Evolutionary conservation across 2,888 invertebrate species (phyloP), one percentile per base, ranked within the genome.

Genomic region (Tortrix viridana): DNA sequence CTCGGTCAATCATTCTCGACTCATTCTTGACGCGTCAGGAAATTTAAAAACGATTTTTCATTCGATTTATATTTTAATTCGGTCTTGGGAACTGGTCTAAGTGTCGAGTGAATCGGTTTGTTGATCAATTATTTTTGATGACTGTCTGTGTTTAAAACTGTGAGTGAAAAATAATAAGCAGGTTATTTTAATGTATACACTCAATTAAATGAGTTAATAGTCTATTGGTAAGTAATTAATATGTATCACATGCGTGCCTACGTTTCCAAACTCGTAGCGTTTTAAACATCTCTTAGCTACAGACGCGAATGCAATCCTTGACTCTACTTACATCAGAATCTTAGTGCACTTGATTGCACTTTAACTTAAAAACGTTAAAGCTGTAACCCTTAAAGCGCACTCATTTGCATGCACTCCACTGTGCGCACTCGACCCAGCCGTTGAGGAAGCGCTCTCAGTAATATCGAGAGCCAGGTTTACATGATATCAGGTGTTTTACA

Each of bases 1-100:
- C 72, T 76, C 75, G 59, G 75, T 76, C 74, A 77, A 76, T 77
- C 77, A 75, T 68, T 64, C 67, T 69, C 63, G 69, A 74, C 66
- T 65, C 70, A 67, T 69, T 72, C 69, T 61, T 56, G 55, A 65
- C 59, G 65, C 23, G 62, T 64, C 65, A 54, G 55, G 52, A 55
- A 61, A 56, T 62, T 62, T 50, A 44, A 50, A 59, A 57, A 57
- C 62, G 56, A 62, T 62, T 46, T 56, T 50, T 62, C 62, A 38
- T 49, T 46, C 50, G 62, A 52, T 62, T 62, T 57, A 52, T 57
- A 56, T 61, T 56, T 56, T 61, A 61, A 61, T 61, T 32, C 49
- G 49, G 20, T 16, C 18, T 54, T 50, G 20, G 18, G 46, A 57
- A 52, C 50, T 23, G 56, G 49, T 54, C 43, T 20, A 22, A 22